A percentile compares a stretch with the other conserved stretches of the same genome.
These are phyloP conservation scores for Trinectes maculatus DNA, from an alignment of 2,113 vertebrate species.

Conservation along the genomic window DNA sequence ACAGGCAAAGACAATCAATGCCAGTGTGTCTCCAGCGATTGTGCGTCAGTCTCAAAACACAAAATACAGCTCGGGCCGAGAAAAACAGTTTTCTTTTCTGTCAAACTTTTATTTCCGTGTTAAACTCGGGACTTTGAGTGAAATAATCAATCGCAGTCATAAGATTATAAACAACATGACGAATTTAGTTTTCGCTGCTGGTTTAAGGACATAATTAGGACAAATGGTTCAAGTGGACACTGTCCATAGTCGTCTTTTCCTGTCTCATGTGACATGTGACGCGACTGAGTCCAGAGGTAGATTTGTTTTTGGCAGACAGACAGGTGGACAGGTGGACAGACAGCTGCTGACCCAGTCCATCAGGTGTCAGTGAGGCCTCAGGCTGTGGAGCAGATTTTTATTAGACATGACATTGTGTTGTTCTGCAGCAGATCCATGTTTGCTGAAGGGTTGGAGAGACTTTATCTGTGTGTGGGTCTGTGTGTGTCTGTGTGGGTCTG, in stretches of 20 bases:
- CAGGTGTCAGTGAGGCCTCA: conserved; percentile 50
- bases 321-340: conserved; percentile 25
- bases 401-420: conserved; percentile 48
- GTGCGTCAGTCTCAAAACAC: neutral
- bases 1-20: conserved; percentile 18
- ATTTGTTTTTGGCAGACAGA: conserved; percentile 33
- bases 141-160: too few relatives aligned
- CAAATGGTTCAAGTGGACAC: too few relatives aligned
- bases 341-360: conserved; percentile 67
- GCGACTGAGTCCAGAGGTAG: neutral
- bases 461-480: conserved; percentile 37
- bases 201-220: conserved; percentile 19
- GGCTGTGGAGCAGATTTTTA: conserved; percentile 40
- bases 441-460: conserved; percentile 26
- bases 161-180: too few relatives aligned
- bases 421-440: conserved; percentile 21
- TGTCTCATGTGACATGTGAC: too few relatives aligned
- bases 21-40: conserved; percentile 28
- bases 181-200: conserved; percentile 5
- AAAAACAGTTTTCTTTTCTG: conserved; percentile 9
- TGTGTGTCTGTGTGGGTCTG: neutral
- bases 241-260: too few relatives aligned
- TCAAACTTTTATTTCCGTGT: too few relatives aligned
- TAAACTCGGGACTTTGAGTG: too few relatives aligned
- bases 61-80: neutral